phyloP scores from a whole-genome alignment of 2,888 invertebrate genomes.

The Megalurothrips usitatus region DNA sequence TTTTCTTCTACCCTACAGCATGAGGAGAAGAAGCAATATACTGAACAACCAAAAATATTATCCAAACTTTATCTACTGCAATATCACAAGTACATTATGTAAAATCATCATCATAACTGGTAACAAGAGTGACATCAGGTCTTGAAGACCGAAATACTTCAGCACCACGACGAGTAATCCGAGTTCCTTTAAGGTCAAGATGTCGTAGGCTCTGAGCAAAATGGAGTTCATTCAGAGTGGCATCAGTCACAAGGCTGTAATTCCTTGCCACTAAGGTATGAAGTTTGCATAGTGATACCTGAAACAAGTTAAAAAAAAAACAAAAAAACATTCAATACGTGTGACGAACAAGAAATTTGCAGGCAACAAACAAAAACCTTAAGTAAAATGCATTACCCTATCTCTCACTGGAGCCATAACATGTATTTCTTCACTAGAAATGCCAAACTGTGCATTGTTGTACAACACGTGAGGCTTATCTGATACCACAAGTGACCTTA shows the following conservation, averaged over 20 bases:
- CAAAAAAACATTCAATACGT: too few relatives aligned
- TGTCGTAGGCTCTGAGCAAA: constrained; percentile 8
- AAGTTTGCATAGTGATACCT: neutral
- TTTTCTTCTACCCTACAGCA: too few relatives aligned
- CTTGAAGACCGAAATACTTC: neutral
- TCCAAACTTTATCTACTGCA: neutral
- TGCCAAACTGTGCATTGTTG: constrained; percentile 12
- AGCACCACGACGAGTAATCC: neutral
- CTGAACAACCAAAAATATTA: too few relatives aligned
- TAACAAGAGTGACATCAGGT: constrained; percentile 9
- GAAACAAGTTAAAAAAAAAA: neutral
- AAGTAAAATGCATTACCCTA: neutral
- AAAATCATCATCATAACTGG: constrained; percentile 9
- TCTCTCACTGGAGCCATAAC: constrained; percentile 4
- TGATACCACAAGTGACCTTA: constrained; percentile 3
- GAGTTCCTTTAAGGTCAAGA: constrained; percentile 4
- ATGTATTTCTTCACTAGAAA: constrained; percentile 3
- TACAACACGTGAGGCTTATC: neutral
- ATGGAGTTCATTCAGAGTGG: constrained; percentile 7
- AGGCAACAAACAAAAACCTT: neutral
- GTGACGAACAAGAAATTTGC: neutral
- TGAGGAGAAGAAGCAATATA: too few relatives aligned
- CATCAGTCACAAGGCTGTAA: neutral
- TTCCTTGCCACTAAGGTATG: constrained; percentile 2
- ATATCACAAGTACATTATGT: constrained; percentile 7